phyloP scores from a whole-genome alignment of 2,113 vertebrate genomes.

The Cricetomys ansorgei region DNA sequence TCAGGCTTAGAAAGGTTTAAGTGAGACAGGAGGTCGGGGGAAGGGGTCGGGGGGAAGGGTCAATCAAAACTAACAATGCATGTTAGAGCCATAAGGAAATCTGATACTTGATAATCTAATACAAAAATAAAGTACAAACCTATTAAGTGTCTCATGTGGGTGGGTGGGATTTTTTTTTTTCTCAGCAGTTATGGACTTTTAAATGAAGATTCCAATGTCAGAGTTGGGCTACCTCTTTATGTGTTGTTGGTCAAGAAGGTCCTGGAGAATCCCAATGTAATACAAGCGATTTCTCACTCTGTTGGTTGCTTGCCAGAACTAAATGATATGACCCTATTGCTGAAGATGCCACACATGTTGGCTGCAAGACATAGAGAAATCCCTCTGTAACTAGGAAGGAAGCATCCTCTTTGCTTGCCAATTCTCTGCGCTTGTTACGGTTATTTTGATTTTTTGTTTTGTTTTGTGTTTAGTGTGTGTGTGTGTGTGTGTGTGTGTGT shows the following conservation, averaged over 20 bases:
- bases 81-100: not conserved
- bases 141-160: too few species aligned
- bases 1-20: not conserved
- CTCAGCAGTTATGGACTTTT: not conserved
- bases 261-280: not conserved
- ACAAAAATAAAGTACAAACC: not conserved
- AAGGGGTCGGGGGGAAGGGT: not conserved
- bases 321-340: too few species aligned
- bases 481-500: too few species aligned
- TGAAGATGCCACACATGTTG: too few species aligned
- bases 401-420: not conserved
- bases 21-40: too few species aligned
- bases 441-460: not conserved
- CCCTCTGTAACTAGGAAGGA: not conserved
- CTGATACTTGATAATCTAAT: not conserved
- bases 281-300: not conserved
- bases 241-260: not conserved
- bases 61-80: not conserved
- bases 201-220: not conserved
- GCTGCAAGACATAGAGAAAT: not conserved
- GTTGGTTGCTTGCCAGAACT: not conserved
- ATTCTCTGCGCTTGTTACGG: not conserved
- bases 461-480: too few species aligned
- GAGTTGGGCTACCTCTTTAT: not conserved
- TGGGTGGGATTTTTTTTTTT: not conserved